Evolutionary conservation across 1,140 invertebrate genomes (phyloP).

Genomic region (Ceratosolen solmsi): DNA sequence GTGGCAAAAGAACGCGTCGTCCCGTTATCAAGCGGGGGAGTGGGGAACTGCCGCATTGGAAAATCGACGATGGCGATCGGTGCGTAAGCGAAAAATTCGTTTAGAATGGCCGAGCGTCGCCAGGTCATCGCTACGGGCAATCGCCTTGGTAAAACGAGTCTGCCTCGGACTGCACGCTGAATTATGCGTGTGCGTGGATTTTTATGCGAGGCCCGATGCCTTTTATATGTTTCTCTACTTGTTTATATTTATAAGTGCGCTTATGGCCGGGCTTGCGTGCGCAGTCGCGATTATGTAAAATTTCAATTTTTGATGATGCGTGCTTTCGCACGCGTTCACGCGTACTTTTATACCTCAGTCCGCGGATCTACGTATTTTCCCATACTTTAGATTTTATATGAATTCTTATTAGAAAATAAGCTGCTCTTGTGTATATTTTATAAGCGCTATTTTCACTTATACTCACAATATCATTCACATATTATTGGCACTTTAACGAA

Average conservation of each 20-base stretch:
- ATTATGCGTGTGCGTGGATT: background rate
- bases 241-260: background rate
- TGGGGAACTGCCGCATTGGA: background rate
- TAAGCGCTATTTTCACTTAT: background rate
- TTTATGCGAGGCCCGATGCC: background rate
- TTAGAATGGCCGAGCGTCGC: constrained; percentile 23
- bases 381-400: background rate
- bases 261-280: background rate
- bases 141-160: constrained; percentile 39
- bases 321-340: background rate
- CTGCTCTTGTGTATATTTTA: background rate
- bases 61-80: constrained; percentile 28
- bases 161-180: constrained; percentile 38
- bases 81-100: constrained; percentile 5
- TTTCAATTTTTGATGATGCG: background rate
- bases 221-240: background rate
- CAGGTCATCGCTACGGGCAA: constrained; percentile 35
- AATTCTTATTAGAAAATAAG: background rate
- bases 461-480: background rate
- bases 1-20: constrained; percentile 25
- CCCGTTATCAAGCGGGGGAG: constrained; percentile 15
- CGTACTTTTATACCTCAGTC: background rate
- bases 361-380: background rate
- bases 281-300: constrained; percentile 43
- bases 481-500: background rate